Evolutionary conservation across 2,797 vertebrate species (phyloP).

Genomic region (Heterohyrax brucei): DNA sequence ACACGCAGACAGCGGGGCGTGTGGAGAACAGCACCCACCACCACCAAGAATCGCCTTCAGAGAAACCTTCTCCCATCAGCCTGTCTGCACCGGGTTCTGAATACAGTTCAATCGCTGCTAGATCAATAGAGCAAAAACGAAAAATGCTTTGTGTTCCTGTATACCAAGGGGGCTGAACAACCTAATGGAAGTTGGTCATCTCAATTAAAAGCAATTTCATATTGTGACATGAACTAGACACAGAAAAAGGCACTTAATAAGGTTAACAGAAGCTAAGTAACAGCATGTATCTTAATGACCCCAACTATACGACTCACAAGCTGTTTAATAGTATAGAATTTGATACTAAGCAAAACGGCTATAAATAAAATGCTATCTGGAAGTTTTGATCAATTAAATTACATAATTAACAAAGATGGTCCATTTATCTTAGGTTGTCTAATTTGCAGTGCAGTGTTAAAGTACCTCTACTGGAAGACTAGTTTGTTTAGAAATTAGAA

Average conservation of each 20-base stretch:
- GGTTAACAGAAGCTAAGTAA: slow-evolving; percentile 75
- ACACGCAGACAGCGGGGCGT: slow-evolving; percentile 82
- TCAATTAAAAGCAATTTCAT: slow-evolving; percentile 82
- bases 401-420: slow-evolving; percentile 89
- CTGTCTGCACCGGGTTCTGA: slow-evolving; percentile 60
- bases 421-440: slow-evolving; percentile 88
- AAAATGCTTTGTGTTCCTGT: slow-evolving; percentile 59
- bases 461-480: slow-evolving; percentile 86
- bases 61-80: slow-evolving; percentile 44
- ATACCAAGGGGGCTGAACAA: slow-evolving; percentile 49
- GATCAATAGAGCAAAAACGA: slow-evolving; percentile 78
- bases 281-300: slow-evolving; percentile 75
- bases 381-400: slow-evolving; percentile 88
- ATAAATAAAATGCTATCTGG: slow-evolving; percentile 86
- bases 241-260: slow-evolving; percentile 72
- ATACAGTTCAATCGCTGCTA: slow-evolving; percentile 65
- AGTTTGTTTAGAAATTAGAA: slow-evolving; percentile 90
- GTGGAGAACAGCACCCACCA: slow-evolving; percentile 61
- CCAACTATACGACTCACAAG: slow-evolving; percentile 35
- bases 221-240: slow-evolving; percentile 67
- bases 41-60: neutral
- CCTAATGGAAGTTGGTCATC: slow-evolving; percentile 79
- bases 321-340: slow-evolving; percentile 79
- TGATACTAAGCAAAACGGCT: slow-evolving; percentile 78
- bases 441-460: slow-evolving; percentile 83